Evolutionary conservation across 2,888 invertebrate genomes (phyloP).

Genomic region (Esperia sulphurella): DNA sequence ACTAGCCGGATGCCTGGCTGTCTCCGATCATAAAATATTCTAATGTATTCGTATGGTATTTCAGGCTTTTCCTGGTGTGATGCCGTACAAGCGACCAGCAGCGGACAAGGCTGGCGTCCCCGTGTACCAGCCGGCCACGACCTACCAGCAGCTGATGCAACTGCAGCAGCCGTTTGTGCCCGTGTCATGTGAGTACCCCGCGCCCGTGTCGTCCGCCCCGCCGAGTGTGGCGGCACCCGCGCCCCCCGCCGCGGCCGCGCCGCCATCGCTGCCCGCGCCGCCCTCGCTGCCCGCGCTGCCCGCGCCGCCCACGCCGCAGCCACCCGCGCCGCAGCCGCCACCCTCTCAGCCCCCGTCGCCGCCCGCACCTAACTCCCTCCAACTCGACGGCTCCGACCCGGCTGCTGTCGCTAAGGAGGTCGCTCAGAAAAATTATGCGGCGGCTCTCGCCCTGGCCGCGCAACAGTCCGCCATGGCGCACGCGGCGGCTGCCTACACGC

Average conservation of each 20-base stretch:
- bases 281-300: slow-evolving; percentile 51
- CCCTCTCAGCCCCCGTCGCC: slow-evolving; percentile 36
- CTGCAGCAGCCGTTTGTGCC: slow-evolving; percentile 97
- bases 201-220: slow-evolving; percentile 83
- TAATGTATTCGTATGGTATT: slow-evolving; percentile 12
- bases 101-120: slow-evolving; percentile 98
- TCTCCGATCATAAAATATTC: slow-evolving; percentile 10
- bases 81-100: slow-evolving; percentile 97
- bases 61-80: slow-evolving; percentile 96
- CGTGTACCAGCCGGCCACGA: slow-evolving; percentile 95
- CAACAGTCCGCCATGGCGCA: slow-evolving; percentile 71
- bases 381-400: slow-evolving; percentile 35
- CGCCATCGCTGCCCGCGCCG: slow-evolving; percentile 32
- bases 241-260: slow-evolving; percentile 32
- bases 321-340: slow-evolving; percentile 32
- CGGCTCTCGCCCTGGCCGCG: slow-evolving; percentile 78
- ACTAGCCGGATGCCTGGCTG: neutral
- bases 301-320: slow-evolving; percentile 45
- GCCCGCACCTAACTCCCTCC: slow-evolving; percentile 43
- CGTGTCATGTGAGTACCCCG: slow-evolving; percentile 98
- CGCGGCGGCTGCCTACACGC: slow-evolving; percentile 65
- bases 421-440: slow-evolving; percentile 90
- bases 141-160: slow-evolving; percentile 97
- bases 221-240: slow-evolving; percentile 61
- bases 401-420: slow-evolving; percentile 87